Base-by-base conservation (phyloP, 1,140 invertebrate genomes). In the Thaumatotibia leucotreta region DNA sequence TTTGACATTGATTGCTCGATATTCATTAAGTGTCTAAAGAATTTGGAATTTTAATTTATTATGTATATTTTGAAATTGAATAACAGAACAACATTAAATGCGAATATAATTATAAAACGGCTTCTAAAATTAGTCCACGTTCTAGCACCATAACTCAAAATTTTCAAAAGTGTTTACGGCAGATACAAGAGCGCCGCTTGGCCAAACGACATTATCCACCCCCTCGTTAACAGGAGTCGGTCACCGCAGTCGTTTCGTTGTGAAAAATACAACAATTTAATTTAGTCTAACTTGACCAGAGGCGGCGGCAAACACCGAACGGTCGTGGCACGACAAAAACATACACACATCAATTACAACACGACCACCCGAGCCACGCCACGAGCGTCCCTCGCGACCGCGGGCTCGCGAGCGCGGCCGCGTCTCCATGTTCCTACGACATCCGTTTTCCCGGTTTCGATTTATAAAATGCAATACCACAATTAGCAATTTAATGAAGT, bases 221-320 rank as follows among this genome's bases (percentile, higher is more conserved):
- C 74, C 66, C 78, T 82, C 81, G 84, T 87, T 84, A 87, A 78
- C 69, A 63, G 68, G 70, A 80, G 71, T 76, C 75, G 65, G 81
- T 79, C 75, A 76, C 64, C 76, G 76, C 73, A 74, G 81, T 86
- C 74, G 81, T 86, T 86, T 82, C 77, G 78, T 76, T 82, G 84
- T 77, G 77, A 86, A 88, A 90, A 90, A 88, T 85, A 88, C 78
- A 84, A 88, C 82, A 88, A 88, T 85, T 87, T 87, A 85, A 88
- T 88, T 87, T 86, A 77, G 80, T 78, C 77, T 80, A 86, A 88
- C 82, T 84, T 84, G 71, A 80, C 83, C 80, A 70, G 76, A 63
- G 76, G 75, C 73, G 75, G 73, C 73, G 61, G 75, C 82, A 84
- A 83, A 86, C 79, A 83, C 71, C 69, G 70, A 80, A 80, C 75